Conservation (phyloP, 2,888 invertebrate genomes). For the Drosophila nigritarsus region DNA sequence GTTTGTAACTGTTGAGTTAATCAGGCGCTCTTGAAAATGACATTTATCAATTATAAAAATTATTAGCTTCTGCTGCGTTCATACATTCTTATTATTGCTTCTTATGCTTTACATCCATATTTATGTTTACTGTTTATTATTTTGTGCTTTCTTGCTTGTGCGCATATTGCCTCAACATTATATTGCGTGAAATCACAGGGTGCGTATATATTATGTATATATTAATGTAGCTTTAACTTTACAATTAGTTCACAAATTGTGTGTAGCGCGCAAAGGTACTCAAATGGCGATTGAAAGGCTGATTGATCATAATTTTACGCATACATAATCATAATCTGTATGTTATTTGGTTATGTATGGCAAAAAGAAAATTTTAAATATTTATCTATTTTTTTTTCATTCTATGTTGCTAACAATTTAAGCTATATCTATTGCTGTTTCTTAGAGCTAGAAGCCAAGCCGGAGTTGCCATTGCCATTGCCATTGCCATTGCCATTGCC, state of each 20-base stretch:
- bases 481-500: constrained; percentile 10
- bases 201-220: constrained; percentile 8
- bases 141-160: constrained; percentile 6
- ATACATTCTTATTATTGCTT: constrained; percentile 5
- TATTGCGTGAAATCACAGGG: constrained; percentile 43
- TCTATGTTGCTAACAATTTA: background rate
- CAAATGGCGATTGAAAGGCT: constrained; percentile 14
- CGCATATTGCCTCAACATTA: constrained; percentile 20
- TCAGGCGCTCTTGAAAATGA: constrained; percentile 28
- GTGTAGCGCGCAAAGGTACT: constrained; percentile 46
- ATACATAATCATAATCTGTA: background rate
- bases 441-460: constrained; percentile 71
- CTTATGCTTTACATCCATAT: background rate
- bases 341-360: background rate
- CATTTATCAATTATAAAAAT: background rate
- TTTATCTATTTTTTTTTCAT: background rate
- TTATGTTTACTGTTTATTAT: background rate
- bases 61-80: constrained; percentile 18
- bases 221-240: constrained; percentile 27
- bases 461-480: constrained; percentile 64
- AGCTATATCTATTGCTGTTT: constrained; percentile 53
- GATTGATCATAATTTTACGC: background rate
- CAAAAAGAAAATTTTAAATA: background rate
- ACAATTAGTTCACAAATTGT: constrained; percentile 35
- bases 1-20: constrained; percentile 9